Evolutionary conservation across 2,888 invertebrate genomes (phyloP), one percentile per base, ranked within the genome.

Genomic region (Meghimatium bilineatum): DNA sequence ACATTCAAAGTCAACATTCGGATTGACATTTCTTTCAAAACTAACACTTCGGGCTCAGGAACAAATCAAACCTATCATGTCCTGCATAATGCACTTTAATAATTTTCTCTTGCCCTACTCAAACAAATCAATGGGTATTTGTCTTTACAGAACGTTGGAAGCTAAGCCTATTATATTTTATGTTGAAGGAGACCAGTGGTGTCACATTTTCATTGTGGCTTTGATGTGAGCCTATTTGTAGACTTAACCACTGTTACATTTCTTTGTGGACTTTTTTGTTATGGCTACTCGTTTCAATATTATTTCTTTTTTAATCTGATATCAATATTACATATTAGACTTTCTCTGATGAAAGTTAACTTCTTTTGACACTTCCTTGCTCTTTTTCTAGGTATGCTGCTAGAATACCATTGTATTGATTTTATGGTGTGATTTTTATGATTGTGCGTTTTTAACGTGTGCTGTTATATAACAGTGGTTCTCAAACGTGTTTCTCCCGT

Each of bases 41-140:
- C 29, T 56, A 56, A 23, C 6, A 32, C 67, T 32, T 69, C 69
- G 26, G 69, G 36, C 36, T 38, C 38, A 3, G 36, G 20, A 5
- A 1, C 69, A 38, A 20, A 26, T 20, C 36, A 36, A 26, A 36
- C 17, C 5, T 23, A 3, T 2, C 36, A 17, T 12, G 69, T 23
- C 67, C 1, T 29, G 79, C 14, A 29, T 3, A 29, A 23, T 52
- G 23, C 32, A n/a, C 67, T 34, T 17, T 14, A n/a, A 26, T 44
- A 49, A n/a, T 14, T 44, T 32, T 32, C 75, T 32, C 34, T 29
- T 56, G 36, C 49, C 49, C 17, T 34, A 52, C 34, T 49, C n/a
- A 49, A 75, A 75, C 56, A 49, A 75, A 75, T 69, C 69, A 69
- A 69, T 69, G 69, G 26, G 69, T 34, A 69, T 69, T 69, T 34